Base-by-base conservation (phyloP, 2,888 invertebrate genomes). In the Myopa testacea region DNA sequence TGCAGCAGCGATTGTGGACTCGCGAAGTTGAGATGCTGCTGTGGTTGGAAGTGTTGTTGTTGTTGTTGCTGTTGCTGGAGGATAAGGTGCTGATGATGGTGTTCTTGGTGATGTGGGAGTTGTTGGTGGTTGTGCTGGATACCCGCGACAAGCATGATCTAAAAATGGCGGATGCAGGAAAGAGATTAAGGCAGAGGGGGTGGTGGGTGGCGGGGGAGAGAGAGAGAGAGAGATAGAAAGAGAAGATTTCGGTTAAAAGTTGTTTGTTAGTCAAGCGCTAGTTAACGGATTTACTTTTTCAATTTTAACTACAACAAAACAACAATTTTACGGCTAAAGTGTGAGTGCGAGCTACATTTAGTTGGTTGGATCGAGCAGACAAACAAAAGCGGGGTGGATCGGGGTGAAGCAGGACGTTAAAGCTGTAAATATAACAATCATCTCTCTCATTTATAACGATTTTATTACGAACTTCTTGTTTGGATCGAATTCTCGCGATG, bases 1-100 rank as follows among this genome's bases (percentile, higher is more conserved):
- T 84, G 85, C 82, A 84, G 83, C 80, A 82, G 83, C 81, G 85
- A 82, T 76, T 82, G 82, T 73, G 87, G 87, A 73, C 84, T 81
- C 77, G 83, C 78, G 76, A 86, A 85, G 81, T 83, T 85, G 81
- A 84, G 80, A 76, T 86, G 82, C 75, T 84, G 84, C 69, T 85
- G 82, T 78, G 84, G 83, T 83, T 80, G 80, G 76, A 77, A 52
- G 68, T 77, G 80, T 69, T 77, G 76, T 78, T 71, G 50, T 70
- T 72, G 79, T 38, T 73, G 76, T 60, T 69, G 50, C 52, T 76
- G 76, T 40, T 78, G 60, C 14, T 73, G 85, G 81, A 83, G 85
- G 80, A 84, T 80, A 77, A 84, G 83, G 83, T 79, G 80, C 75
- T 75, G 37, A 63, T 74, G 81, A 67, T 78, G 73, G 78, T 80